Evolutionary conservation across 2,888 invertebrate species (phyloP).

Genomic region (Metalampra italica): DNA sequence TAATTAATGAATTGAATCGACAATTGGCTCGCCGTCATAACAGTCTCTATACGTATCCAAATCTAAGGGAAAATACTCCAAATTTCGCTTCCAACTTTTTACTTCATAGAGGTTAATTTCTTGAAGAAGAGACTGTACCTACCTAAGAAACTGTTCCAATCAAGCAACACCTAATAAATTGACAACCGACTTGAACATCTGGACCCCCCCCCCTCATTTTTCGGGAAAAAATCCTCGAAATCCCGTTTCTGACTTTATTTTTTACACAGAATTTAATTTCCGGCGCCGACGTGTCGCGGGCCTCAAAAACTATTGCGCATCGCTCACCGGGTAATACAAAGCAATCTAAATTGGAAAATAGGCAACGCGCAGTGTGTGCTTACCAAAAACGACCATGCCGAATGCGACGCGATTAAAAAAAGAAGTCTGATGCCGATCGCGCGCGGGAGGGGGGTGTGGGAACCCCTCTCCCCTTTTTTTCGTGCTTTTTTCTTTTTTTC

Average conservation of each 20-base stretch:
- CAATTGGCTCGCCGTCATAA: no score
- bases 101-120: no score
- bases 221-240: conserved; percentile 14
- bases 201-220: background rate
- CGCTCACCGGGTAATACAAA: conserved; percentile 77
- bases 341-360: conserved; percentile 79
- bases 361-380: conserved; percentile 77
- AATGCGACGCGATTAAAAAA: conserved; percentile 79
- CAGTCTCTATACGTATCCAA: no score
- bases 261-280: conserved; percentile 68
- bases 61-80: no score
- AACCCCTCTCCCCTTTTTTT: conserved; percentile 55
- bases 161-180: no score
- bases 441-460: conserved; percentile 59
- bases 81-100: no score
- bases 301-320: conserved; percentile 77
- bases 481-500: conserved; percentile 70
- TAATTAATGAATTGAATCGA: no score
- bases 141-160: no score
- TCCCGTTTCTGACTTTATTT: conserved; percentile 20
- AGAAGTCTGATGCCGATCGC: conserved; percentile 78
- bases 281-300: conserved; percentile 66
- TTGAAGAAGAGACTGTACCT: no score
- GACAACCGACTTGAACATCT: background rate
- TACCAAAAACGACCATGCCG: conserved; percentile 75